phyloP scores from a whole-genome alignment of 1,140 invertebrate species.

The Diplogasteroides magnus region DNA sequence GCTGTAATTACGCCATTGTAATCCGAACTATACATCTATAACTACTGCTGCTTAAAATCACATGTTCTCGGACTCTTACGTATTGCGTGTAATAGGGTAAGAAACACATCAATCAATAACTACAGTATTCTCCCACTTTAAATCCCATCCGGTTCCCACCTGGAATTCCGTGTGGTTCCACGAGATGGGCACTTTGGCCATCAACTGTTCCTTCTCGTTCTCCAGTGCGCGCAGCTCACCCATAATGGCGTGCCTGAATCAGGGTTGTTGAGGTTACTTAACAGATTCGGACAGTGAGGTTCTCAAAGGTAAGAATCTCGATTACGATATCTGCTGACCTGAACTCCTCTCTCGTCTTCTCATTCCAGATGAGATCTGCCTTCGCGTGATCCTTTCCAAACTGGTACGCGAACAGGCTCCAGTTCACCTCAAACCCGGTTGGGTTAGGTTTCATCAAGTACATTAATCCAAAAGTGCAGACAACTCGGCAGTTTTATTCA shows the following conservation, averaged over 20 bases:
- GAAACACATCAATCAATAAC: too few species aligned
- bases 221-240: constrained; percentile 85
- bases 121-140: too few species aligned
- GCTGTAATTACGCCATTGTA: too few species aligned
- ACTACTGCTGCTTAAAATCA: too few species aligned
- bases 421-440: too few species aligned
- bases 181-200: constrained; percentile 63
- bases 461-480: constrained; percentile 5
- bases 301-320: too few species aligned
- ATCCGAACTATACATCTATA: too few species aligned
- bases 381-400: constrained; percentile 88
- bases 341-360: constrained; percentile 85
- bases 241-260: constrained; percentile 73
- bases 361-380: constrained; percentile 87
- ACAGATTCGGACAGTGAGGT: too few species aligned
- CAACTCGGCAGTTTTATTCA: constrained; percentile 8
- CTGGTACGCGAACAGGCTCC: constrained; percentile 75
- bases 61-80: too few species aligned
- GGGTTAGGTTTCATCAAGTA: constrained; percentile 24
- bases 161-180: constrained; percentile 89
- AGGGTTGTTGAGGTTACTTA: not conserved
- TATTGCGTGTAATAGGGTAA: too few species aligned
- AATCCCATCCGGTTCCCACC: constrained; percentile 20
- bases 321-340: not conserved
- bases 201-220: constrained; percentile 78